Percentiles rank a stretch among this genome's conserved stretches.
Evolutionary conservation across 2,113 vertebrate species (phyloP).

Genomic region (Myrmecobius fasciatus): DNA sequence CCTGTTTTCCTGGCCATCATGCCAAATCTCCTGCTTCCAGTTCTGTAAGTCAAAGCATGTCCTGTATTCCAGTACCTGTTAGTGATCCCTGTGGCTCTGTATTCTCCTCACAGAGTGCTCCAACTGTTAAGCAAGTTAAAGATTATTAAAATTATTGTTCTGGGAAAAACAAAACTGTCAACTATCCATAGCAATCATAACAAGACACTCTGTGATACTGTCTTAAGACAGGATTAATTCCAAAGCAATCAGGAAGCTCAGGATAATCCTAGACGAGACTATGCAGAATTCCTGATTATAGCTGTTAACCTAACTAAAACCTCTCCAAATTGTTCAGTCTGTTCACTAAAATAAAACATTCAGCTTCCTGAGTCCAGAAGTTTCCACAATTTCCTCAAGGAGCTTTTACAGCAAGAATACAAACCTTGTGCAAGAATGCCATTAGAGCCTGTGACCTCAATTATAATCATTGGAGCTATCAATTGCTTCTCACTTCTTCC

Average conservation of each 20-base stretch:
- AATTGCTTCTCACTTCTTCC: background rate
- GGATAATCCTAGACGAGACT: constrained; percentile 73
- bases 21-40: constrained; percentile 77
- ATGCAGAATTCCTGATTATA: constrained; percentile 62
- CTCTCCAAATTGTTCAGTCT: background rate
- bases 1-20: constrained; percentile 83
- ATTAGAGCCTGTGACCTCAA: background rate
- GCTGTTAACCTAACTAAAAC: constrained; percentile 72
- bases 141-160: constrained; percentile 76
- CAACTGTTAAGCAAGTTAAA: constrained; percentile 73
- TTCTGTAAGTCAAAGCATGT: constrained; percentile 85
- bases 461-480: background rate
- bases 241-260: constrained; percentile 78
- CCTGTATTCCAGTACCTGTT: constrained; percentile 86
- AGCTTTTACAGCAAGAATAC: background rate
- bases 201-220: constrained; percentile 80
- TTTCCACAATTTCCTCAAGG: background rate
- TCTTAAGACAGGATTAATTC: constrained; percentile 72
- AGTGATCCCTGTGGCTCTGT: constrained; percentile 87
- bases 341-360: background rate
- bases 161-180: constrained; percentile 79
- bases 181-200: constrained; percentile 80
- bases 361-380: background rate
- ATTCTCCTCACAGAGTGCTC: constrained; percentile 86
- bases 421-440: background rate